A percentile compares a stretch with the other conserved stretches of the same genome.
phyloP scores from a whole-genome alignment of 2,113 vertebrate genomes.

The Oreochromis spilurus region DNA sequence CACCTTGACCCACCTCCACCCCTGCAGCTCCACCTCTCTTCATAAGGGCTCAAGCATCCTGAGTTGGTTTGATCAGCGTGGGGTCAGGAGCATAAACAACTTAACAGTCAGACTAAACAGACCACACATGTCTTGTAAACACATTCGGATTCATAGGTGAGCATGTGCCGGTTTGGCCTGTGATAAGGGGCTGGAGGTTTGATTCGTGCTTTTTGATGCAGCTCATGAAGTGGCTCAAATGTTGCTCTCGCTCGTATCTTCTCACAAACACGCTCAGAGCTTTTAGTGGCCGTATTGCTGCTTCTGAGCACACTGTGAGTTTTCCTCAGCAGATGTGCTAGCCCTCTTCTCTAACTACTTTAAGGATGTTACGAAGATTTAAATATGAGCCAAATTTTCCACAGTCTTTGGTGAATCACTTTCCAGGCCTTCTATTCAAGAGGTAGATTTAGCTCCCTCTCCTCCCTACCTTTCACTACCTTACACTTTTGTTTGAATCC shows the following conservation, averaged over 20 bases:
- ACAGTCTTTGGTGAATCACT: neutral
- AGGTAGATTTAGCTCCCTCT: neutral
- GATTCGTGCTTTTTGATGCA: constrained; percentile 14
- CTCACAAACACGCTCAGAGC: neutral
- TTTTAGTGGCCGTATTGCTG: neutral
- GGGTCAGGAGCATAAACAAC: constrained; percentile 53
- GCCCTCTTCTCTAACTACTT: neutral
- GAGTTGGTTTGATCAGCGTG: neutral
- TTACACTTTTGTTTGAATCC: neutral
- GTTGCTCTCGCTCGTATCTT: neutral
- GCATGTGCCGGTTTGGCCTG: neutral
- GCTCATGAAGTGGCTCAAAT: neutral
- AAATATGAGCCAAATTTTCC: neutral
- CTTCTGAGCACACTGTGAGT: neutral
- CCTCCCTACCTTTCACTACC: neutral
- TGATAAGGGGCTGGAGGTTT: constrained; percentile 8
- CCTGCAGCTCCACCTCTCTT: neutral
- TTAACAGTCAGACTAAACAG: constrained; percentile 71
- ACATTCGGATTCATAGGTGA: constrained; percentile 31
- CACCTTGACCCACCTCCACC: constrained; percentile 35
- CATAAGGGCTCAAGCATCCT: neutral
- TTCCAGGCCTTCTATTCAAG: neutral
- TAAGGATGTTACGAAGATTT: neutral
- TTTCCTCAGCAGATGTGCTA: neutral
- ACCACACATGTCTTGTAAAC: constrained; percentile 61